Evolutionary conservation across 1,140 invertebrate genomes (phyloP), one percentile per base, ranked within the genome.

Genomic region (Agrypnia vestita): DNA sequence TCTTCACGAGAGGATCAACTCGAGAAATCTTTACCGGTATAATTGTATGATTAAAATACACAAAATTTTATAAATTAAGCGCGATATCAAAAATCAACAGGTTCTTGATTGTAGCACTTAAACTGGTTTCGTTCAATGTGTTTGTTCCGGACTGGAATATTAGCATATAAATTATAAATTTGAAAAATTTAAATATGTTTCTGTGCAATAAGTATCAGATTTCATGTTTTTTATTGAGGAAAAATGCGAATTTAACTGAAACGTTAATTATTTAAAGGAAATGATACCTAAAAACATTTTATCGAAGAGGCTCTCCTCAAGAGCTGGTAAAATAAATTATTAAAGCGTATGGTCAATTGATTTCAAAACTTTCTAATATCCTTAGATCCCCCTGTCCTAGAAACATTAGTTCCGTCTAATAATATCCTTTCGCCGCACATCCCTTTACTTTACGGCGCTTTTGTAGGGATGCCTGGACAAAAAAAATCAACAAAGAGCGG

Each of bases 311-410:
- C n/a, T 61, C 17, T 17, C 56, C 19, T 61, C 17, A 12, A 61
- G 0, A 19, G 19, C 10, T n/a, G 0, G 25, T 64, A 11, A 43
- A 64, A 43, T 49, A 71, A 71, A 47, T 19, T 17, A 46, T 47
- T 46, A 71, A 49, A 47, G 46, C 15, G 9, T 71, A 49, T 0
- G 43, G n/a, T 43, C 43, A 49, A 47, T 71, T 71, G 67, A 71
- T 71, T 49, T 71, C 44, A 17, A 64, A 71, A 71, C 67, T 71
- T 71, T 71, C 67, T 71, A 71, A 71, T 71, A 71, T 71, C 44
- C 67, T 71, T 71, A 6, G 25, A 35, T 35, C 8, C 10, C 61
- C n/a, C 35, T 35, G 67, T 71, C 47, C 43, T 71, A 71, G 47
- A 71, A 35, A 71, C 44, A 71, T 43, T 71, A 47, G 67, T 47